A percentile compares a stretch with the other conserved stretches of the same genome.
Evolutionary conservation across 2,113 vertebrate genomes (phyloP).

Genomic region (Oryzias celebensis): DNA sequence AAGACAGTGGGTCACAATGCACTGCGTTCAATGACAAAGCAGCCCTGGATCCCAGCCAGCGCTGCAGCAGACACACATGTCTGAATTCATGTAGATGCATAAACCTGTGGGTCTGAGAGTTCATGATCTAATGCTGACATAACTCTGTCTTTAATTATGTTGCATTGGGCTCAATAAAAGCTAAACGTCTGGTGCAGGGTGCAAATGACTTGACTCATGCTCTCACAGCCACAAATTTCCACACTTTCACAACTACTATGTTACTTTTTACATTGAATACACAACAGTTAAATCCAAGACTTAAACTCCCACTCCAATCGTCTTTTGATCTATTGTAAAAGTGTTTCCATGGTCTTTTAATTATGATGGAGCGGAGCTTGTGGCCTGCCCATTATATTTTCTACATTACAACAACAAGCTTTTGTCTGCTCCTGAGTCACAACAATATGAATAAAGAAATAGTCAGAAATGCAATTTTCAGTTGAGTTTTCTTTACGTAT

Average conservation of each 20-base stretch:
- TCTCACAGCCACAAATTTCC: slow-evolving; percentile 54
- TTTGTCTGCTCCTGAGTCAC: too few relatives aligned
- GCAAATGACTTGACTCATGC: slow-evolving; percentile 45
- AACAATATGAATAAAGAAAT: too few relatives aligned
- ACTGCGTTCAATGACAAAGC: slow-evolving; percentile 67
- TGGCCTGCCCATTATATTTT: too few relatives aligned
- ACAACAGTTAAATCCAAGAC: too few relatives aligned
- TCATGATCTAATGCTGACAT: slow-evolving; percentile 28
- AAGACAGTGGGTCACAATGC: slow-evolving; percentile 52
- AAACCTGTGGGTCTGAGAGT: slow-evolving; percentile 17
- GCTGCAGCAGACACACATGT: slow-evolving; percentile 61
- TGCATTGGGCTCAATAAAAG: slow-evolving; percentile 33
- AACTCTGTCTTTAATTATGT: slow-evolving; percentile 38
- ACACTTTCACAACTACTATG: slow-evolving; percentile 7
- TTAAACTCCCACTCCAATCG: too few relatives aligned
- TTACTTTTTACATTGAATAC: neutral
- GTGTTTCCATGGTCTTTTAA: too few relatives aligned
- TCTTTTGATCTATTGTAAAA: too few relatives aligned
- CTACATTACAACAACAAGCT: too few relatives aligned
- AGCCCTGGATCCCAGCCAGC: slow-evolving; percentile 56
- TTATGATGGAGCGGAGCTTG: too few relatives aligned
- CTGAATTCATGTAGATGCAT: slow-evolving; percentile 20
- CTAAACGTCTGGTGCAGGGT: slow-evolving; percentile 24
- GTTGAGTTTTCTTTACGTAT: too few relatives aligned
- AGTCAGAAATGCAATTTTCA: too few relatives aligned